Evolutionary conservation across 2,888 invertebrate genomes (phyloP).

Genomic region (Pomacea canaliculata): DNA sequence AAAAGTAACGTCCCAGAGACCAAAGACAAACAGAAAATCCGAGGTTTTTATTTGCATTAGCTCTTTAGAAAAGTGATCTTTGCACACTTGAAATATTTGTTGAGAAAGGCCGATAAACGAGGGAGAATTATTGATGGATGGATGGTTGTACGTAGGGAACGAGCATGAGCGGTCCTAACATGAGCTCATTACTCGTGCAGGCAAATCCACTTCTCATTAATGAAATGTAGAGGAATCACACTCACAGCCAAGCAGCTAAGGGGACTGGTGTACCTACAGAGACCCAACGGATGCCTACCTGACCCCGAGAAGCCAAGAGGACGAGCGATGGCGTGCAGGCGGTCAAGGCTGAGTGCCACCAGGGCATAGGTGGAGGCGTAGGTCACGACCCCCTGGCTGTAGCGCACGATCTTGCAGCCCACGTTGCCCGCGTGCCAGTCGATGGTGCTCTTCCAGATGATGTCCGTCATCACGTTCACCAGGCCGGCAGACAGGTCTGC

Average conservation of each 20-base stretch:
- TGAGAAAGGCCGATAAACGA: too few relatives aligned
- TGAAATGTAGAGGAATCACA: too few relatives aligned
- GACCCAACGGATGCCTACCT: slow-evolving; percentile 35
- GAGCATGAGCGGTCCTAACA: too few relatives aligned
- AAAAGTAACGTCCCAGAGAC: not conserved
- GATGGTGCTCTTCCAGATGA: slow-evolving; percentile 62
- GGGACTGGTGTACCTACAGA: too few relatives aligned
- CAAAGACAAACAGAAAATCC: not conserved
- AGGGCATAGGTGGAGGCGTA: slow-evolving; percentile 66
- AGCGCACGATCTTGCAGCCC: slow-evolving; percentile 62
- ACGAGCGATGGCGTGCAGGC: slow-evolving; percentile 64
- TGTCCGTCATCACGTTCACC: slow-evolving; percentile 60
- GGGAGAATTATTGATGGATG: too few relatives aligned
- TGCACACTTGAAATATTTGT: too few relatives aligned
- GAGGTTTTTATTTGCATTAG: too few relatives aligned
- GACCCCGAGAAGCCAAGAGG: slow-evolving; percentile 59
- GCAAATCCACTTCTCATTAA: too few relatives aligned
- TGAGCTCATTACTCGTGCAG: too few relatives aligned
- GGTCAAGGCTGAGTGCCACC: slow-evolving; percentile 65
- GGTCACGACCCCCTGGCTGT: slow-evolving; percentile 56
- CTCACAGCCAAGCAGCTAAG: too few relatives aligned
- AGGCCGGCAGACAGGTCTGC: slow-evolving; percentile 63
- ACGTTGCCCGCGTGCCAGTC: slow-evolving; percentile 63
- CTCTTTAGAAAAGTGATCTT: too few relatives aligned
- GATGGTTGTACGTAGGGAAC: too few relatives aligned